Conservation (phyloP, 1,140 invertebrate genomes). For the Ditylenchus dipsaci region DNA sequence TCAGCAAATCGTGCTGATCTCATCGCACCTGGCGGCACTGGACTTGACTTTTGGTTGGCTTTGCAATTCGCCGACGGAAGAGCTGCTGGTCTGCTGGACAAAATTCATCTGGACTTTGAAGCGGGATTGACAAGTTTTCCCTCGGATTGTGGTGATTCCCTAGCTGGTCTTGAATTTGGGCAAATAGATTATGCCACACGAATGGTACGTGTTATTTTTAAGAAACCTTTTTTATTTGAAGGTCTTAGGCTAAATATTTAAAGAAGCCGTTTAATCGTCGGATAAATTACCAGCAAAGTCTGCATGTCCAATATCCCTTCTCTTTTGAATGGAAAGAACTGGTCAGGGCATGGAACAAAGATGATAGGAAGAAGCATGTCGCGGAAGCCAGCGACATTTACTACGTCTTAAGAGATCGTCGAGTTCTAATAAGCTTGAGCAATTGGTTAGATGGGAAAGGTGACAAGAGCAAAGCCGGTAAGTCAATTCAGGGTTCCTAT, state of each 20-base stretch:
- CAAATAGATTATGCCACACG: neutral
- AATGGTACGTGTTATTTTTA: neutral
- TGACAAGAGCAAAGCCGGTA: neutral
- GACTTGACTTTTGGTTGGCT: constrained; percentile 29
- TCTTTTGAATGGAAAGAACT: constrained; percentile 22
- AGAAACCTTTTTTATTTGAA: constrained; percentile 5
- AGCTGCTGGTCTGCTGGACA: constrained; percentile 15
- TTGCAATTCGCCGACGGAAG: constrained; percentile 13
- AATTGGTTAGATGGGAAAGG: constrained; percentile 1
- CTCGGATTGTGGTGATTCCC: constrained; percentile 19
- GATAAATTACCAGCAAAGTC: constrained; percentile 7
- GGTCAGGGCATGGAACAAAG: constrained; percentile 8
- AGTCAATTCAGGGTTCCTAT: too few relatives aligned
- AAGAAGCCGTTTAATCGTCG: constrained; percentile 21
- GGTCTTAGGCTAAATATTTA: constrained; percentile 24
- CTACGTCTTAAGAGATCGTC: constrained; percentile 13
- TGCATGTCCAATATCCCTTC: constrained; percentile 18
- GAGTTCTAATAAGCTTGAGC: constrained; percentile 11
- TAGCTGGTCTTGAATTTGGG: constrained; percentile 1
- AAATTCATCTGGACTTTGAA: constrained; percentile 21
- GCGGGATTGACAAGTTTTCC: constrained; percentile 17
- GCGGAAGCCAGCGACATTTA: neutral
- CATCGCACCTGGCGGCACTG: constrained; percentile 1
- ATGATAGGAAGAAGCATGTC: neutral
- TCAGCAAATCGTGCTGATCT: constrained; percentile 18